phyloP scores from a whole-genome alignment of 2,113 vertebrate species.

The Vidua macroura region DNA sequence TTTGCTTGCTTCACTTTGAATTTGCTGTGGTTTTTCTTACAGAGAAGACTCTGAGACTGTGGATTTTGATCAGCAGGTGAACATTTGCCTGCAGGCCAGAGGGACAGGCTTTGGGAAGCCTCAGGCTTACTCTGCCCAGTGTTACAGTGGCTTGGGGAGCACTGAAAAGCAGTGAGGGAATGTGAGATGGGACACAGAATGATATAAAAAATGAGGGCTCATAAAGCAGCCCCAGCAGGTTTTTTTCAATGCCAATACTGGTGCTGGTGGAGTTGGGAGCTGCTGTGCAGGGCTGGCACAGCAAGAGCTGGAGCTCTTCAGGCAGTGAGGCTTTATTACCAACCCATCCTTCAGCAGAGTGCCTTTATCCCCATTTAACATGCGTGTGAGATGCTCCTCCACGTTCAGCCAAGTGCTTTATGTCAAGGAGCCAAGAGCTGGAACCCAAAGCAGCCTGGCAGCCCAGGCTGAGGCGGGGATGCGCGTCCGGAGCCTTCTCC shows the following conservation, averaged over 20 bases:
- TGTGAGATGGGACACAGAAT: neutral
- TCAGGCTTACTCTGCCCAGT: neutral
- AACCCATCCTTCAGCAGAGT: neutral
- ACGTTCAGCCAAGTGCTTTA: neutral
- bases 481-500: neutral
- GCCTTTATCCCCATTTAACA: neutral
- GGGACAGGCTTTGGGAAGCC: neutral
- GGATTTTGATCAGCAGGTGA: neutral
- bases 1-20: neutral
- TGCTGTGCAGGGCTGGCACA: neutral
- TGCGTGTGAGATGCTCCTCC: neutral
- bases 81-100: neutral
- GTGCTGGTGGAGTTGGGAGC: neutral
- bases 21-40: neutral
- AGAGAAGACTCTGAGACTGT: neutral
- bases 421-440: neutral
- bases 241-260: neutral
- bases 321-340: neutral
- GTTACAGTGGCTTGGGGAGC: neutral
- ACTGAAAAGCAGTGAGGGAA: neutral
- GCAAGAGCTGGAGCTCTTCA: neutral
- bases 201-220: neutral
- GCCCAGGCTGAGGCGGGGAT: neutral
- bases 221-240: neutral
- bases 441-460: neutral